Conservation (phyloP, 2,113 vertebrate species). For the Ammodytes marinus region DNA sequence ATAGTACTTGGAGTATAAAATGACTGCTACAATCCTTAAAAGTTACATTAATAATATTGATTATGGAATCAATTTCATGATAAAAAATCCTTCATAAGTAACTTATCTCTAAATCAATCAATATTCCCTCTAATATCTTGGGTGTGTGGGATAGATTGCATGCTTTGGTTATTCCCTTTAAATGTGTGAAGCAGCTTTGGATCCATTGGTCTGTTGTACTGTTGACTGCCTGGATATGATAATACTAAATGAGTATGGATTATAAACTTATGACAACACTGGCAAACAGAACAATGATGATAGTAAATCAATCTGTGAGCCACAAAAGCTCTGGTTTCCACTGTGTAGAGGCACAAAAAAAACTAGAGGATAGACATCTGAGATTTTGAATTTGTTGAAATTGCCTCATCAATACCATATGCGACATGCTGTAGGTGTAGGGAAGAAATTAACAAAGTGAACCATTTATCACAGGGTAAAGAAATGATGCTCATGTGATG, state of each 20-base stretch:
- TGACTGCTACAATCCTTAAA: not conserved
- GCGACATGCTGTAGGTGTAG: no score
- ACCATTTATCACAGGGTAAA: not conserved
- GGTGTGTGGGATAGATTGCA: not conserved
- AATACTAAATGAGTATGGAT: slow-evolving; percentile 6
- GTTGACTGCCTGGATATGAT: not conserved
- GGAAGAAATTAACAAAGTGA: not conserved
- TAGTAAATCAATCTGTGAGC: not conserved
- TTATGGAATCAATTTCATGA: not conserved
- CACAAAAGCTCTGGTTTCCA: not conserved
- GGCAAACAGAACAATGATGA: slow-evolving; percentile 1
- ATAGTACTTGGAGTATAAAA: not conserved
- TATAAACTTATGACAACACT: not conserved
- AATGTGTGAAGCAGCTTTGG: not conserved
- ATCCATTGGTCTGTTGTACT: not conserved
- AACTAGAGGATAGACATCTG: not conserved
- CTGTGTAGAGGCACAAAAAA: not conserved
- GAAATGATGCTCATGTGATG: not conserved
- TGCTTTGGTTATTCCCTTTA: not conserved
- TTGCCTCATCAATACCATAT: slow-evolving; percentile 5
- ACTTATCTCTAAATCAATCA: not conserved
- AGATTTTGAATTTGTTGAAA: slow-evolving; percentile 1
- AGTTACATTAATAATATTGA: not conserved
- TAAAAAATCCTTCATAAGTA: not conserved
- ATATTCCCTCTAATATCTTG: not conserved